A percentile compares a stretch with the other conserved stretches of the same genome.
Evolutionary conservation across 2,797 vertebrate genomes (phyloP).

Genomic region (Arrhamphus sclerolepis): DNA sequence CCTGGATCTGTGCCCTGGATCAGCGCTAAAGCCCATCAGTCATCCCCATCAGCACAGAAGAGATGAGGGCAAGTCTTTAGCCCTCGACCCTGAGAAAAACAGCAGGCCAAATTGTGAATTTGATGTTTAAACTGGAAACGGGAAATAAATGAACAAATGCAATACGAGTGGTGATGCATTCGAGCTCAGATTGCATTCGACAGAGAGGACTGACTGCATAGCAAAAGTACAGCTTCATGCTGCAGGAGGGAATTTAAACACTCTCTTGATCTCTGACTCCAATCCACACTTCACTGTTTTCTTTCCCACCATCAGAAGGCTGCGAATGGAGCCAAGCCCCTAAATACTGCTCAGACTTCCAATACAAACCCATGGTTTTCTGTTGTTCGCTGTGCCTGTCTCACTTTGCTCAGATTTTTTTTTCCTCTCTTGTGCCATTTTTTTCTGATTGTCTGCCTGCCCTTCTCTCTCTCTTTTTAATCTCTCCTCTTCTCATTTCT

Average conservation of each 20-base stretch:
- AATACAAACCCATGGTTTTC: conserved; percentile 12
- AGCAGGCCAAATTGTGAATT: conserved; percentile 32
- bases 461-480: conserved; percentile 16
- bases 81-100: conserved; percentile 16
- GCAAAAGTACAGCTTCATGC: conserved; percentile 12
- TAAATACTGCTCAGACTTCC: conserved; percentile 27
- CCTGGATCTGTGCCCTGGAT: conserved; percentile 65
- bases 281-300: conserved; percentile 31
- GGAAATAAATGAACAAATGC: conserved; percentile 26
- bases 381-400: not conserved
- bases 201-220: not conserved
- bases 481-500: conserved; percentile 17
- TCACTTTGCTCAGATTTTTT: not conserved
- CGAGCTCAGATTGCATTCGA: conserved; percentile 21
- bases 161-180: conserved; percentile 28
- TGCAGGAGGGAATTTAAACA: conserved; percentile 36
- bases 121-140: conserved; percentile 37
- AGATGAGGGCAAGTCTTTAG: conserved; percentile 46
- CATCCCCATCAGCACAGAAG: conserved; percentile 57
- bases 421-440: not conserved
- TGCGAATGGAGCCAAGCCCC: conserved; percentile 16
- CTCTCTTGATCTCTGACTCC: conserved; percentile 36
- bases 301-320: conserved; percentile 7
- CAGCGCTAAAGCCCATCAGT: conserved; percentile 64
- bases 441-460: not conserved